These are phyloP conservation scores for Gallinago nigripennis DNA, from an alignment of 2,797 vertebrate species.

Conservation along the genomic window DNA sequence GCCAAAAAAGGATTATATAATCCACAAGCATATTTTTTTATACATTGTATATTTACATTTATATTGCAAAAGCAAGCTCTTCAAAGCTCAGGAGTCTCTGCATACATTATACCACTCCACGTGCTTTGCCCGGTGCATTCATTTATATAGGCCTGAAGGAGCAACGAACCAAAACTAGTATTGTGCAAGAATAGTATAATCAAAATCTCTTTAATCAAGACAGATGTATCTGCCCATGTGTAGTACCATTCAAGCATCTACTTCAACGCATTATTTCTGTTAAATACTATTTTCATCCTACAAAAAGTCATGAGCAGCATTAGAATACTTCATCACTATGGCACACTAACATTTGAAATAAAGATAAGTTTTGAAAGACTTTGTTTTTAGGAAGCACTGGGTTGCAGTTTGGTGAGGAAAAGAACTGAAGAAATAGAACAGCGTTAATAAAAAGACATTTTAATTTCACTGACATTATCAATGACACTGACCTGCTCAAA, in stretches of 20 bases:
- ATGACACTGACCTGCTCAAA: background rate
- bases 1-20: background rate
- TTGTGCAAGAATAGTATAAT: background rate
- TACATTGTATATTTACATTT: background rate
- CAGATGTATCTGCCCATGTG: background rate
- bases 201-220: background rate
- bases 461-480: conserved; percentile 13
- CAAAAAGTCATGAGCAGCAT: background rate
- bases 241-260: background rate
- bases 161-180: background rate
- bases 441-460: conserved; percentile 19
- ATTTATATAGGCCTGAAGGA: background rate
- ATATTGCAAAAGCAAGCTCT: background rate
- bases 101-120: background rate
- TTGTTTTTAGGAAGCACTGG: background rate
- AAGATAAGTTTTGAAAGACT: background rate
- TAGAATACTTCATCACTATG: background rate
- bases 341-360: background rate
- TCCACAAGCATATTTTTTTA: background rate
- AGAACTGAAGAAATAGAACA: background rate
- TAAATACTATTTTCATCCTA: background rate
- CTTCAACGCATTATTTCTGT: background rate
- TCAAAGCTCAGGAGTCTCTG: background rate
- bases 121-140: background rate
- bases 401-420: background rate